These are phyloP conservation scores for Todiramphus chloris DNA, from an alignment of 2,113 vertebrate species.

Conservation along the genomic window DNA sequence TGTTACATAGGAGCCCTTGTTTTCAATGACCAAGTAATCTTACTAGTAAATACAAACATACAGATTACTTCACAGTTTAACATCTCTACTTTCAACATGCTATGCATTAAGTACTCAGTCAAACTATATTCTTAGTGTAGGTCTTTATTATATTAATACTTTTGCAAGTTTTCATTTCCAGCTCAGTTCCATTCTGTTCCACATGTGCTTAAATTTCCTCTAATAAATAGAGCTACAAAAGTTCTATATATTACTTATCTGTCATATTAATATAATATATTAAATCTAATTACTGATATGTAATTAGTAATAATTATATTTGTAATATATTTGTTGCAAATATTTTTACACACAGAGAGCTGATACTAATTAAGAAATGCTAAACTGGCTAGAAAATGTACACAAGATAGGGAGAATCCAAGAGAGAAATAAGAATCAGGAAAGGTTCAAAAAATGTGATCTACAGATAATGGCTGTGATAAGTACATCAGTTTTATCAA, in stretches of 20 bases:
- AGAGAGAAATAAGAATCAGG: not conserved
- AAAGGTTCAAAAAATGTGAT: not conserved
- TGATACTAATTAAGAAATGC: not conserved
- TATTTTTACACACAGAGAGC: not conserved
- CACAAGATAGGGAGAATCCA: not conserved
- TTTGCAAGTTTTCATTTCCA: not conserved
- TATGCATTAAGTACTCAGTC: not conserved
- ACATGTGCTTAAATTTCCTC: not conserved
- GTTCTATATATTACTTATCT: not conserved
- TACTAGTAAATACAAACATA: not conserved
- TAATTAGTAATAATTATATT: not conserved
- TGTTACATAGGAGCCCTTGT: not conserved
- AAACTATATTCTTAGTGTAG: not conserved
- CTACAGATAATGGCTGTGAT: not conserved
- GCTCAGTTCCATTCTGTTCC: not conserved
- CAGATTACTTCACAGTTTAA: not conserved
- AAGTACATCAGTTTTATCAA: not conserved
- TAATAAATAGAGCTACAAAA: not conserved
- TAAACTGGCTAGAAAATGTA: not conserved
- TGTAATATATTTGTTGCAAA: not conserved
- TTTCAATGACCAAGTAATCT: not conserved
- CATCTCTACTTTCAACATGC: not conserved
- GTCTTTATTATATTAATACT: not conserved
- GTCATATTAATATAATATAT: not conserved
- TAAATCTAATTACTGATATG: not conserved